Evolutionary conservation across 2,113 vertebrate species (phyloP), one percentile per base, ranked within the genome.

Genomic region (Ammospiza caudacuta): DNA sequence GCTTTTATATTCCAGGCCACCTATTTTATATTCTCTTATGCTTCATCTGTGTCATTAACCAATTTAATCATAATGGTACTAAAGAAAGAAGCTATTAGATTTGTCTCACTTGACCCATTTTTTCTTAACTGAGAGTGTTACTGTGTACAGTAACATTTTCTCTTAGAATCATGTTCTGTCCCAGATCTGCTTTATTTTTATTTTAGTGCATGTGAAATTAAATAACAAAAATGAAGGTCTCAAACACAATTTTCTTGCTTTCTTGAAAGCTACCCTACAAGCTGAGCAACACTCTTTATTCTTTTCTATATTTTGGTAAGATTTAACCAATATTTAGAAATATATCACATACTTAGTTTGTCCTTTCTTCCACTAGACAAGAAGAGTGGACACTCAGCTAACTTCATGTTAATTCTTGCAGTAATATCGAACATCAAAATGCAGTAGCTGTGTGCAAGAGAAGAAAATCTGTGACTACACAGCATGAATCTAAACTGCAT

Each of bases 21-120:
- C 12, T 77, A 68, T 91, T 86, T 77, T 61, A 75, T 66, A 78
- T 64, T 68, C 28, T 78, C 16, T 91, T 84, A 25, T 37, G 82
- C 55, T 91, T 92, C 24, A 70, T 58, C 33, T 81, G 67, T 51
- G 29, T 87, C 47, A 83, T 87, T 66, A 90, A 77, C 16, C 59
- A 91, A 85, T 72, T 91, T 74, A 87, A 94, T 85, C 44, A 59
- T 52, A 87, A 70, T 44, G 28, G 33, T 57, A 63, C 39, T 67
- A 72, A 61, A 62, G 61, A 68, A 93, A 75, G 41, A 76, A 76
- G 43, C 22, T 51, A 81, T 64, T 81, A 74, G 5, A 35, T 89
- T 92, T 84, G 23, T 72, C 44, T 93, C 59, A 46, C 29, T 58
- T 75, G 64, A 83, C 44, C 39, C 24, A 69, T 75, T 89, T 72